phyloP scores from a whole-genome alignment of 1,140 invertebrate species.

The Drosophila athabasca region DNA sequence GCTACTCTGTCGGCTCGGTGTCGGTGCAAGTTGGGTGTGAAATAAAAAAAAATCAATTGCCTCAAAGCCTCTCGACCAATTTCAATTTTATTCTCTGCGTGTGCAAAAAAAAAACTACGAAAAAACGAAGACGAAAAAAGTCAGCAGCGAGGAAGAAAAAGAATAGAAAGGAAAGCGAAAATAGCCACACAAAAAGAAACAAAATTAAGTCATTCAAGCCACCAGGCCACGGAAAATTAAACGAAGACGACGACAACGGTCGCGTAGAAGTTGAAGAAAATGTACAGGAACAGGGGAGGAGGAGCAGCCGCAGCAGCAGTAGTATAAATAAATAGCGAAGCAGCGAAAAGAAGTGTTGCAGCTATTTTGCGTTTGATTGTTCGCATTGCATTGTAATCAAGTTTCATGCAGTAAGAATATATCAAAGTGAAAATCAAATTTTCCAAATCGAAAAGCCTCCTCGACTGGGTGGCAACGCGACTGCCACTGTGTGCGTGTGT shows the following conservation, averaged over 20 bases:
- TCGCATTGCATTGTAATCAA: constrained; percentile 44
- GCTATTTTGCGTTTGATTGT: constrained; percentile 4
- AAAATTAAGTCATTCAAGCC: constrained; percentile 56
- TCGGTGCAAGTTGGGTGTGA: constrained; percentile 60
- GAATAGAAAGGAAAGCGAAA: constrained; percentile 41
- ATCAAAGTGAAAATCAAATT: constrained; percentile 78
- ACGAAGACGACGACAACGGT: constrained; percentile 35
- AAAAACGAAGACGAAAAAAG: constrained; percentile 33
- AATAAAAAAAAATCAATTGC: constrained; percentile 70
- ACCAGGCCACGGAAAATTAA: constrained; percentile 69
- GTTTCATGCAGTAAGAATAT: constrained; percentile 53
- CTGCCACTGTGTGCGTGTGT: constrained; percentile 41
- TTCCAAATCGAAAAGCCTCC: constrained; percentile 75
- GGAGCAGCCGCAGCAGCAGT: constrained; percentile 50
- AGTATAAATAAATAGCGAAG: constrained; percentile 69
- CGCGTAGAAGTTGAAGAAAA: constrained; percentile 60
- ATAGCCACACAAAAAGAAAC: constrained; percentile 43
- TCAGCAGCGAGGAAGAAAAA: constrained; percentile 31
- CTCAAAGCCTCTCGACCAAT: constrained; percentile 46
- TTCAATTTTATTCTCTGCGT: constrained; percentile 45
- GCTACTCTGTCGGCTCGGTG: constrained; percentile 56
- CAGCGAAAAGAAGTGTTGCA: constrained; percentile 29
- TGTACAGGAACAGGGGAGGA: constrained; percentile 71
- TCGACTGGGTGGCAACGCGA: constrained; percentile 56
- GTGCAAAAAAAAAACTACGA: constrained; percentile 20